Evolutionary conservation across 2,888 invertebrate genomes (phyloP).

Genomic region (Priocnemis perturbator): DNA sequence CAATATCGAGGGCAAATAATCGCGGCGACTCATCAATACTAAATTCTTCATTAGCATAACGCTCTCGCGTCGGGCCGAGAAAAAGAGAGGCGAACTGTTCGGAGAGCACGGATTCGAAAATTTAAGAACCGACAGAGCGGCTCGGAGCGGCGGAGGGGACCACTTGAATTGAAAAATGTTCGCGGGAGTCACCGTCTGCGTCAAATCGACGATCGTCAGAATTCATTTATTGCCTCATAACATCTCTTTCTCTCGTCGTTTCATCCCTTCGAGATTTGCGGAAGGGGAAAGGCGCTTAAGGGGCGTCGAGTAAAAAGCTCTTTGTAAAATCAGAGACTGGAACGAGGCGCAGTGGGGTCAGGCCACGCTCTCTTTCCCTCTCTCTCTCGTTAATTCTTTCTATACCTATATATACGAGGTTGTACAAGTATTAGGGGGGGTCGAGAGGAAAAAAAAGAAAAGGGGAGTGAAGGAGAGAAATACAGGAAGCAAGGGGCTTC

Average conservation of each 20-base stretch:
- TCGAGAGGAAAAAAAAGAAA: slow-evolving; percentile 11
- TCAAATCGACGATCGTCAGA: slow-evolving; percentile 4
- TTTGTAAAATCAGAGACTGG: slow-evolving; percentile 39
- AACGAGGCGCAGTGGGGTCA: slow-evolving; percentile 5
- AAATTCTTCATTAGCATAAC: not conserved
- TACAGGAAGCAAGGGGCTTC: slow-evolving; percentile 33
- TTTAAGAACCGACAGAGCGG: not conserved
- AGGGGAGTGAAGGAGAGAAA: slow-evolving; percentile 13
- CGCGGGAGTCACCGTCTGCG: slow-evolving; percentile 1
- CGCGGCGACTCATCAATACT: not conserved
- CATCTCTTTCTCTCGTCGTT: slow-evolving; percentile 5
- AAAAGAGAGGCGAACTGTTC: no score
- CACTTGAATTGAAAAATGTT: no score
- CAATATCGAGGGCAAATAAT: no score
- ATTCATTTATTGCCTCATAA: slow-evolving; percentile 8
- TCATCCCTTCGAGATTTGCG: slow-evolving; percentile 5
- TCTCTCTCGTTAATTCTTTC: not conserved
- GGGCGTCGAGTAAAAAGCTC: slow-evolving; percentile 20
- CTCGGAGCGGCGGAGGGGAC: not conserved
- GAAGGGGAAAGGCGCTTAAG: slow-evolving; percentile 7
- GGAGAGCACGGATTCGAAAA: no score
- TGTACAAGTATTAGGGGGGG: slow-evolving; percentile 46
- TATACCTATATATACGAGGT: slow-evolving; percentile 15
- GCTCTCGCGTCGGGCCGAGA: not conserved
- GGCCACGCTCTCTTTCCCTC: not conserved